These are phyloP conservation scores for Bufotes viridis DNA, from an alignment of 2,797 vertebrate genomes.

Conservation along the genomic window DNA sequence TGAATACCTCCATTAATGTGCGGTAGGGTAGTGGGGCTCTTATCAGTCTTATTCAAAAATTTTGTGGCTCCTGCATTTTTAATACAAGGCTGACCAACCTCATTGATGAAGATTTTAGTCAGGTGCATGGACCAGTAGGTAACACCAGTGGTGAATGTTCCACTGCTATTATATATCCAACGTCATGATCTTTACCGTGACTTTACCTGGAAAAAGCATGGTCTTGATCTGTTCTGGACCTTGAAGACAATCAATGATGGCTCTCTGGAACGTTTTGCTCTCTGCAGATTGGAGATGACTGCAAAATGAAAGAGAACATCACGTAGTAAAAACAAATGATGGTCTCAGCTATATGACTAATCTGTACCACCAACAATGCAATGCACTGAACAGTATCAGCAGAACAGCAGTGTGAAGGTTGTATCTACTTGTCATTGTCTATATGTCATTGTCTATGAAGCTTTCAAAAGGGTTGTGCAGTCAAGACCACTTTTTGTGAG, in stretches of 20 bases:
- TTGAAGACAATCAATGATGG: slow-evolving; percentile 86
- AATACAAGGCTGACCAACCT: not conserved
- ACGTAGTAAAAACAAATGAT: not conserved
- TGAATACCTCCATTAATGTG: too few relatives aligned
- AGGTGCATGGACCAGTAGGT: not conserved
- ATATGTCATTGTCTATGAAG: not conserved
- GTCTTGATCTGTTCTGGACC: slow-evolving; percentile 89
- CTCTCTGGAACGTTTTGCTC: slow-evolving; percentile 91
- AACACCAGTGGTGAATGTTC: too few relatives aligned
- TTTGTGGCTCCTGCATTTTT: not conserved
- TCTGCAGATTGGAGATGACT: slow-evolving; percentile 89
- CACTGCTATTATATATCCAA: not conserved
- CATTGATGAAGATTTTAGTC: not conserved
- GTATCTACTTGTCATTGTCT: not conserved
- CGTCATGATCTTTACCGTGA: not conserved
- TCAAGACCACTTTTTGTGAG: not conserved
- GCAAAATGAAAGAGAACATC: slow-evolving; percentile 13
- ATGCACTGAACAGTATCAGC: not conserved
- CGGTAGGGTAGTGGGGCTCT: too few relatives aligned
- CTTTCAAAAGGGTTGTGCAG: not conserved
- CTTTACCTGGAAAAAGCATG: slow-evolving; percentile 90
- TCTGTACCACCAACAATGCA: not conserved
- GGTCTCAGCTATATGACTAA: not conserved
- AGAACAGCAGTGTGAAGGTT: not conserved
- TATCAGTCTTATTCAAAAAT: too few relatives aligned